A percentile compares a stretch with the other conserved stretches of the same genome.
Evolutionary conservation across 2,113 vertebrate species (phyloP).

Genomic region (Labeo catla): DNA sequence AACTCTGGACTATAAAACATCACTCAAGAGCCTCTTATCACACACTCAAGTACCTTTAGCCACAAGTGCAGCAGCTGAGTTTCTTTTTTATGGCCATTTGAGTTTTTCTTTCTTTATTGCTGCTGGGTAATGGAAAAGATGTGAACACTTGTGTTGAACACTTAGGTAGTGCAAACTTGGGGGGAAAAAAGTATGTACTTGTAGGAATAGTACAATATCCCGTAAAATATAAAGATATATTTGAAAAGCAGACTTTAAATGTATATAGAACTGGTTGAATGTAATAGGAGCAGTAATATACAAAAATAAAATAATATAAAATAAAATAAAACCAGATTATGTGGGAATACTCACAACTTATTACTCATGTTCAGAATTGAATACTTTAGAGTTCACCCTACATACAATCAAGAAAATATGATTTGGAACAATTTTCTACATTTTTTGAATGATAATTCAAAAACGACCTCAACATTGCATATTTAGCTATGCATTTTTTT

Average conservation of each 20-base stretch:
- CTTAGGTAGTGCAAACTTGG: too few relatives aligned
- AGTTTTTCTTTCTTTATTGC: background rate
- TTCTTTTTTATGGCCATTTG: background rate
- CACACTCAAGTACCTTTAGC: background rate
- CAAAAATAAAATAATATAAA: too few relatives aligned
- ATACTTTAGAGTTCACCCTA: background rate
- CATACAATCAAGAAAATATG: background rate
- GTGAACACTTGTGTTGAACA: too few relatives aligned
- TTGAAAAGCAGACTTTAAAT: background rate
- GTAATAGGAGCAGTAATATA: background rate
- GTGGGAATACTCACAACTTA: too few relatives aligned
- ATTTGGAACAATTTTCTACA: too few relatives aligned
- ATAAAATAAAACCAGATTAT: too few relatives aligned
- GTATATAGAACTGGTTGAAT: background rate
- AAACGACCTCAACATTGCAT: background rate
- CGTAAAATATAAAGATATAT: background rate
- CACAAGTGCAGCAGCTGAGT: background rate
- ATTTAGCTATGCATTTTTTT: background rate
- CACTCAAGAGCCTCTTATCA: conserved; percentile 11
- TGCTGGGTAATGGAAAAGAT: background rate
- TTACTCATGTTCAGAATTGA: background rate
- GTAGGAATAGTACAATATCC: background rate
- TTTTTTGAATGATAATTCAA: background rate
- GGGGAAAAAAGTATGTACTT: too few relatives aligned
- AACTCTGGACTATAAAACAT: conserved; percentile 20